phyloP scores from a whole-genome alignment of 2,113 vertebrate genomes.

The Canis aureus region DNA sequence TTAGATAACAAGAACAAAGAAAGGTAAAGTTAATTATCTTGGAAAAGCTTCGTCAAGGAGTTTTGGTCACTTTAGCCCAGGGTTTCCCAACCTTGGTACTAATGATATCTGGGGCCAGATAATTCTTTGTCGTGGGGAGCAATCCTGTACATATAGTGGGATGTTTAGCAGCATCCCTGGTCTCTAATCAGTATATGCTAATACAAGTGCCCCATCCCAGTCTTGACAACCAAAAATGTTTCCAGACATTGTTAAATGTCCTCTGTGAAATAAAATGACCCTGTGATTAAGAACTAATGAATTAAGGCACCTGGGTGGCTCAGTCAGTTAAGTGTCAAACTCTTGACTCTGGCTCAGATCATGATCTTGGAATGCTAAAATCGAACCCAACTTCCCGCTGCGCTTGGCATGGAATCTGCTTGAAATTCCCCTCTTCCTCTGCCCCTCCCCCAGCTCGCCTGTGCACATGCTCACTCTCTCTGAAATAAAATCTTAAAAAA shows the following conservation, averaged over 20 bases:
- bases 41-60: slow-evolving; percentile 73
- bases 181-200: slow-evolving; percentile 9
- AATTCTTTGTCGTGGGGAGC: neutral
- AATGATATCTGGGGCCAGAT: neutral
- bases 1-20: slow-evolving; percentile 74
- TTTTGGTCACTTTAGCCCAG: slow-evolving; percentile 50
- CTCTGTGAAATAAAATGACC: neutral
- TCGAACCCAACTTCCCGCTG: neutral
- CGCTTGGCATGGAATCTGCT: neutral
- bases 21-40: slow-evolving; percentile 73
- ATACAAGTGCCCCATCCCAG: neutral
- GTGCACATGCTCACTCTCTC: neutral
- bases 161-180: neutral
- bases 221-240: slow-evolving; percentile 25
- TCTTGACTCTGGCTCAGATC: neutral
- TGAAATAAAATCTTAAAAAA: neutral
- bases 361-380: neutral
- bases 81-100: slow-evolving; percentile 35
- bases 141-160: neutral
- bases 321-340: neutral
- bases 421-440: neutral
- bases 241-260: slow-evolving; percentile 39
- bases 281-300: neutral
- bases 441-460: neutral
- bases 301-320: neutral